A percentile compares a stretch with the other conserved stretches of the same genome.
Conservation (phyloP, 2,113 vertebrate species). For the Panthera tigris region DNA sequence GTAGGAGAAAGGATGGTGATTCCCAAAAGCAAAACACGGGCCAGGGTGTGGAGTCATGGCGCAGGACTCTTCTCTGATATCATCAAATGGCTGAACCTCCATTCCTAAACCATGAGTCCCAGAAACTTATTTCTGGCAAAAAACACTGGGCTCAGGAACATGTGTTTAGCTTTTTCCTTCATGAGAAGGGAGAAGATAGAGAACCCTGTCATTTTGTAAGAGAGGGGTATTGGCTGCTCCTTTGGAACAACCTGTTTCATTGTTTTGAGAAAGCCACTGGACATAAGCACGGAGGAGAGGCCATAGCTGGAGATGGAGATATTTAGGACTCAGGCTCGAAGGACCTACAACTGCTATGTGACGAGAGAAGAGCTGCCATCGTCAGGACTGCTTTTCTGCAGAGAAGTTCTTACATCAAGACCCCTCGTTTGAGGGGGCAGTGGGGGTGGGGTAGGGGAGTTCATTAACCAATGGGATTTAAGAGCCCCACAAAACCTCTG, state of each 20-base stretch:
- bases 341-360: neutral
- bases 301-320: neutral
- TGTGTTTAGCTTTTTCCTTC: neutral
- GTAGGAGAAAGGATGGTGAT: neutral
- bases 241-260: neutral
- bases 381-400: neutral
- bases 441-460: neutral
- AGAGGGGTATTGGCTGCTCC: neutral
- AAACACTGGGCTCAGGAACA: neutral
- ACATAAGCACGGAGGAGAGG: neutral
- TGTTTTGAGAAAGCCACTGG: neutral
- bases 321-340: neutral
- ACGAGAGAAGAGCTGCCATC: neutral
- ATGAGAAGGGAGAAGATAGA: neutral
- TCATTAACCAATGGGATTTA: neutral
- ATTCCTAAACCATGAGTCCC: neutral
- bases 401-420: neutral
- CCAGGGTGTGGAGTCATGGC: neutral
- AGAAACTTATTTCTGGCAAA: neutral
- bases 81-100: neutral
- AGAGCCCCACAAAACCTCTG: neutral
- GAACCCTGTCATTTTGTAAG: neutral
- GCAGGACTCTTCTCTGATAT: neutral
- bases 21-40: neutral
- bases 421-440: too few species aligned